Evolutionary conservation across 2,797 vertebrate species (phyloP).

Genomic region (Chrosomus eos): DNA sequence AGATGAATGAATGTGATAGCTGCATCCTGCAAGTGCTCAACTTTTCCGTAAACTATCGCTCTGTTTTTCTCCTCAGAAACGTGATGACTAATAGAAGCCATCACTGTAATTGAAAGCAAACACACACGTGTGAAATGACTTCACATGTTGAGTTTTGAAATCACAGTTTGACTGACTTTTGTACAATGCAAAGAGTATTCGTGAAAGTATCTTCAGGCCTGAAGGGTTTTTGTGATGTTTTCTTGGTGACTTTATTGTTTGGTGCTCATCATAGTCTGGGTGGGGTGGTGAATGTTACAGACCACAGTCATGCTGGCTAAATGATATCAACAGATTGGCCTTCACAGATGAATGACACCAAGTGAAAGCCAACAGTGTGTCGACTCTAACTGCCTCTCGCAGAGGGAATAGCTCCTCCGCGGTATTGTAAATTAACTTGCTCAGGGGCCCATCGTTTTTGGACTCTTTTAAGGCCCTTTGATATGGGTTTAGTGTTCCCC

Average conservation of each 20-base stretch:
- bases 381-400: neutral
- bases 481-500: neutral
- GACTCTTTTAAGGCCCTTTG: conserved; percentile 6
- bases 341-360: conserved; percentile 52
- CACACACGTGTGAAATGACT: conserved; percentile 17
- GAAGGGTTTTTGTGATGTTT: conserved; percentile 74
- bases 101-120: conserved; percentile 26
- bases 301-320: conserved; percentile 47
- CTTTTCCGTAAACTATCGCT: conserved; percentile 38
- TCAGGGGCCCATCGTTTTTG: conserved; percentile 56
- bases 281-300: conserved; percentile 37
- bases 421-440: conserved; percentile 45
- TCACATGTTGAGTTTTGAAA: conserved; percentile 28
- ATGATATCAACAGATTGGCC: conserved; percentile 56
- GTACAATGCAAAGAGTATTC: conserved; percentile 68
- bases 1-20: conserved; percentile 35
- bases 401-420: neutral
- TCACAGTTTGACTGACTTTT: conserved; percentile 65
- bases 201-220: conserved; percentile 78
- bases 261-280: conserved; percentile 51
- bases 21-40: conserved; percentile 33
- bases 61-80: conserved; percentile 26
- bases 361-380: conserved; percentile 2
- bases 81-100: conserved; percentile 35
- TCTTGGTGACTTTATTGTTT: conserved; percentile 76